Evolutionary conservation across 2,888 invertebrate species (phyloP).

Genomic region (Lochmaea capreae): DNA sequence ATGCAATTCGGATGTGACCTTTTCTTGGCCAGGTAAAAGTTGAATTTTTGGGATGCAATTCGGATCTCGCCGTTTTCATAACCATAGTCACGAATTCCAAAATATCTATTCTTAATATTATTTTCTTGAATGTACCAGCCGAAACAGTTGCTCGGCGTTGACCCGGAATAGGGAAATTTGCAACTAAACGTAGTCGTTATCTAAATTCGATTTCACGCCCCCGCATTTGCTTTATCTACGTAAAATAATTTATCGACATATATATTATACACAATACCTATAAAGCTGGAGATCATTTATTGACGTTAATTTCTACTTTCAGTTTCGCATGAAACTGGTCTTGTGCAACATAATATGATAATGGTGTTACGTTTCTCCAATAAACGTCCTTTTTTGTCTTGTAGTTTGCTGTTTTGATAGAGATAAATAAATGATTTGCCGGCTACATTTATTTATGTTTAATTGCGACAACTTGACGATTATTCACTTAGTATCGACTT

Average conservation of each 20-base stretch:
- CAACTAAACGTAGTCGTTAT: neutral
- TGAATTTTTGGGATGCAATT: no score
- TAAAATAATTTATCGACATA: no score
- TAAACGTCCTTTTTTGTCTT: slow-evolving; percentile 23
- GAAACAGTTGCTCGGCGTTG: neutral
- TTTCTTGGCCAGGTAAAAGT: no score
- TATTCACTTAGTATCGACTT: slow-evolving; percentile 7
- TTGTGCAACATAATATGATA: slow-evolving; percentile 31
- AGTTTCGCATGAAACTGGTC: slow-evolving; percentile 31
- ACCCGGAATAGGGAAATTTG: neutral
- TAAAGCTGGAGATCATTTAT: slow-evolving; percentile 27
- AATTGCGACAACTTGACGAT: slow-evolving; percentile 4
- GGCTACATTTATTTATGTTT: slow-evolving; percentile 9
- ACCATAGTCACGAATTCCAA: neutral
- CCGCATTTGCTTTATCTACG: neutral
- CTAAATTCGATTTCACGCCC: neutral
- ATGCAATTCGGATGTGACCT: no score
- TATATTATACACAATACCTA: neutral
- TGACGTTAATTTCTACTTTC: slow-evolving; percentile 34
- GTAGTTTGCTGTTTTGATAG: slow-evolving; percentile 17
- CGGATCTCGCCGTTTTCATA: no score
- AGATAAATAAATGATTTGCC: slow-evolving; percentile 12
- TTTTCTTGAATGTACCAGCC: neutral
- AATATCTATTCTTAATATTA: neutral
- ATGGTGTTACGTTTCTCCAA: slow-evolving; percentile 33